Evolutionary conservation across 2,113 vertebrate genomes (phyloP).

Genomic region (Siphamia tubifer): DNA sequence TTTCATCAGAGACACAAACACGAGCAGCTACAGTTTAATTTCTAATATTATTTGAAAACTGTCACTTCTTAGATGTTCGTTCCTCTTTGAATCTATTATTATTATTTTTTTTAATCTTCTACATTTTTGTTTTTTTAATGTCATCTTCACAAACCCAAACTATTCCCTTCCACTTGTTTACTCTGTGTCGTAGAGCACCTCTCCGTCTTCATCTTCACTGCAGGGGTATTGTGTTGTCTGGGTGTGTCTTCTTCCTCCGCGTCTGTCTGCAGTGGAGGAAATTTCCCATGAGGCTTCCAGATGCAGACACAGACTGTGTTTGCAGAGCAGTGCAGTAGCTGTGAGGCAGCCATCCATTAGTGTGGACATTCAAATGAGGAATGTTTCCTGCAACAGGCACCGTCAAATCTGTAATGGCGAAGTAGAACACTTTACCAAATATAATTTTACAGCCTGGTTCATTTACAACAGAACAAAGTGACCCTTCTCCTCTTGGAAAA

Average conservation of each 20-base stretch:
- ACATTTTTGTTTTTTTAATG: no score
- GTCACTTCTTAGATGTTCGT: no score
- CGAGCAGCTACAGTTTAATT: no score
- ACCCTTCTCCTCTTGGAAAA: no score
- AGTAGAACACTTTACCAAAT: no score
- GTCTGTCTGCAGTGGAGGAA: slow-evolving; percentile 34
- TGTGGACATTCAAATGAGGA: not conserved
- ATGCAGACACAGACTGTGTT: slow-evolving; percentile 14
- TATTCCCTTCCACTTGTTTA: not conserved
- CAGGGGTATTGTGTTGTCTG: slow-evolving; percentile 20
- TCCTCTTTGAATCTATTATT: no score
- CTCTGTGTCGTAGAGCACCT: not conserved
- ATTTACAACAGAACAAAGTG: no score
- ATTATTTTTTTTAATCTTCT: no score
- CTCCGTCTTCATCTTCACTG: slow-evolving; percentile 11
- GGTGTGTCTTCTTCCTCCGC: slow-evolving; percentile 35
- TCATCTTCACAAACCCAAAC: not conserved
- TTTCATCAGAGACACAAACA: no score
- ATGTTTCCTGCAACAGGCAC: slow-evolving; percentile 9
- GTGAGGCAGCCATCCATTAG: not conserved
- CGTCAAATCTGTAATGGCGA: not conserved
- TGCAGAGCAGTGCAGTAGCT: slow-evolving; percentile 11
- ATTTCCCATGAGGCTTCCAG: slow-evolving; percentile 5
- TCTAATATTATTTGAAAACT: no score
- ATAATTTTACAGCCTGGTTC: no score